phyloP scores from a whole-genome alignment of 2,888 invertebrate genomes.

The Choreutis nemorana region DNA sequence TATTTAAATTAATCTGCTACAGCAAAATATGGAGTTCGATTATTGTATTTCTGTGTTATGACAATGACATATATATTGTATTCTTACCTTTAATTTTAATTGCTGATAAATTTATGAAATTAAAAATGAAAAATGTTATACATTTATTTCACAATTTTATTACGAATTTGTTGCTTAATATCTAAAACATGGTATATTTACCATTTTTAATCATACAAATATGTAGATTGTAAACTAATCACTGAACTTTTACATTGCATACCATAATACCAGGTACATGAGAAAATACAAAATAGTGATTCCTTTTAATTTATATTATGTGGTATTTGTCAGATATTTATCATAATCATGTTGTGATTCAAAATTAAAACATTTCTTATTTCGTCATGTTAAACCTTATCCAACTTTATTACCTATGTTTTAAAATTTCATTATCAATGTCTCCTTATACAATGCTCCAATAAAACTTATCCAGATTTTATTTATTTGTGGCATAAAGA shows the following conservation, averaged over 20 bases:
- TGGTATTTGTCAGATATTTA: slow-evolving; percentile 4
- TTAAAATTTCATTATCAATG: slow-evolving; percentile 2
- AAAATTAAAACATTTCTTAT: slow-evolving; percentile 2
- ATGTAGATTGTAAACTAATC: slow-evolving; percentile 5
- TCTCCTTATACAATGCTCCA: slow-evolving; percentile 16
- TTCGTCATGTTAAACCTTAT: slow-evolving; percentile 6
- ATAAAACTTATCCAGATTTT: slow-evolving; percentile 1
- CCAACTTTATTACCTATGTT: slow-evolving; percentile 9
- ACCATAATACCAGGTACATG: too few relatives aligned
- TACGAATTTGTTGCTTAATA: slow-evolving; percentile 42
- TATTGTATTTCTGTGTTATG: too few relatives aligned
- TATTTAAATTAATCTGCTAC: too few relatives aligned
- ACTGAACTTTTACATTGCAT: slow-evolving; percentile 4
- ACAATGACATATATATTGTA: too few relatives aligned
- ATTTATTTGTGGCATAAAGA: slow-evolving; percentile 16
- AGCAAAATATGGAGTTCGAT: too few relatives aligned
- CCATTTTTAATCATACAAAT: slow-evolving; percentile 6
- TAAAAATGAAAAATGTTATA: slow-evolving; percentile 44
- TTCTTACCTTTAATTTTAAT: too few relatives aligned
- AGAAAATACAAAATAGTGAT: slow-evolving; percentile 1
- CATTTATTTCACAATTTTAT: slow-evolving; percentile 41
- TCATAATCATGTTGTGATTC: neutral
- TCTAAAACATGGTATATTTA: slow-evolving; percentile 38
- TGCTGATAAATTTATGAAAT: too few relatives aligned
- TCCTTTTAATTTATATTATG: slow-evolving; percentile 2